Conservation (phyloP, 23 tunicate species). For the Corella eumyota region DNA sequence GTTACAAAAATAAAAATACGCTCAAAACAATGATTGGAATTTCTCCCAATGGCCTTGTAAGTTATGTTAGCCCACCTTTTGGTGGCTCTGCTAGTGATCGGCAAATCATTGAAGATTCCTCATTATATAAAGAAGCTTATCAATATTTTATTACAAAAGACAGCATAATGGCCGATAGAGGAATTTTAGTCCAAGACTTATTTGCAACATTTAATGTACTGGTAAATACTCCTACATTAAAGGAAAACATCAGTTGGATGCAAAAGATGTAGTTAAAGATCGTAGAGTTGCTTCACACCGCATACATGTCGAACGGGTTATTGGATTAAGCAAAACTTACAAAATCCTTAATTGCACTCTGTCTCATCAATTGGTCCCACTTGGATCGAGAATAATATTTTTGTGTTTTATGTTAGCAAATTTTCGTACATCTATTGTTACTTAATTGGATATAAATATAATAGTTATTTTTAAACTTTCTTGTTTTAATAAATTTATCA, state of each 20-base stretch:
- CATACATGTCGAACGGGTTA: conserved; percentile 7
- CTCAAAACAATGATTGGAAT: conserved; percentile 3
- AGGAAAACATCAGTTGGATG: conserved; percentile 2
- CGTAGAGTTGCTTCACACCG: background rate
- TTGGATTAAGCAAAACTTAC: conserved; percentile 1
- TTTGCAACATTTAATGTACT: background rate
- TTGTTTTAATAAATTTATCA: no score
- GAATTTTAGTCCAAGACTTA: conserved; percentile 2
- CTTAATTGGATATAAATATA: no score
- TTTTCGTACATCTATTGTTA: no score
- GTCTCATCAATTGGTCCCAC: no score
- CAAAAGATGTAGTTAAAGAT: background rate
- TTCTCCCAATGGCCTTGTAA: conserved; percentile 1
- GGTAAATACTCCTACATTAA: conserved; percentile 1
- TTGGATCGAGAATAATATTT: no score
- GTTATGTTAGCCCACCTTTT: background rate
- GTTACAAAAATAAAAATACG: conserved; percentile 3
- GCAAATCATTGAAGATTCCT: conserved; percentile 7
- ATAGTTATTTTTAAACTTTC: no score
- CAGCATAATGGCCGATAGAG: conserved; percentile 6
- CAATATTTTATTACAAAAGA: background rate
- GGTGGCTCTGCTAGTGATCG: conserved; percentile 2
- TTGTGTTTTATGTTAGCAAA: no score
- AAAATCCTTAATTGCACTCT: no score
- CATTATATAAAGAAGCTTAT: background rate